These are phyloP conservation scores for Caiman crocodilus DNA, from an alignment of 2,797 vertebrate genomes.

Conservation along the genomic window DNA sequence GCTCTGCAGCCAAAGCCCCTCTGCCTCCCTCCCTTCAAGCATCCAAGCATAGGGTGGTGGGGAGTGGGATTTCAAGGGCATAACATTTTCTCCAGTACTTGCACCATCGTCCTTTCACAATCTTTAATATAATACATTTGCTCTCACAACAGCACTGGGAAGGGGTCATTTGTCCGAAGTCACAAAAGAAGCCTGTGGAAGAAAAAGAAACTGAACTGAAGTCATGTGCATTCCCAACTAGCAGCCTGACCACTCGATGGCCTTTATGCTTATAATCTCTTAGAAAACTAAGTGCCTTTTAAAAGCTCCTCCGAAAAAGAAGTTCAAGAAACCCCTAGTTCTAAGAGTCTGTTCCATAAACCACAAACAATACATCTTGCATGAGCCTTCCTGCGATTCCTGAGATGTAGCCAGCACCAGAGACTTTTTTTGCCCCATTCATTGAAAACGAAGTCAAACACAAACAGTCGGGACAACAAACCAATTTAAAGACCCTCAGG, in stretches of 20 bases:
- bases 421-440: background rate
- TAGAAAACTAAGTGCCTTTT: background rate
- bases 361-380: background rate
- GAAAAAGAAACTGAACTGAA: background rate
- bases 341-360: background rate
- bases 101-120: too few species aligned
- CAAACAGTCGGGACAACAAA: background rate
- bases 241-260: background rate
- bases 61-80: too few species aligned
- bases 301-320: background rate
- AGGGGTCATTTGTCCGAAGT: fast-evolving
- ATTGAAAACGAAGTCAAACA: background rate
- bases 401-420: background rate
- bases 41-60: too few species aligned
- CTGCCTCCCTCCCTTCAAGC: too few species aligned
- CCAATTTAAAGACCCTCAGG: background rate
- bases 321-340: background rate
- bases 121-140: too few species aligned
- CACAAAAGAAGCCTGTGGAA: fast-evolving
- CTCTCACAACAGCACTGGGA: background rate
- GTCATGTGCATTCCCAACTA: background rate
- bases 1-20: too few species aligned
- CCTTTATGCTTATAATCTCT: fast-evolving
- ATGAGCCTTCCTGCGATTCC: background rate
- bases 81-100: too few species aligned